Evolutionary conservation across 2,888 invertebrate species (phyloP).

Genomic region (Dolichopus griseipennis): DNA sequence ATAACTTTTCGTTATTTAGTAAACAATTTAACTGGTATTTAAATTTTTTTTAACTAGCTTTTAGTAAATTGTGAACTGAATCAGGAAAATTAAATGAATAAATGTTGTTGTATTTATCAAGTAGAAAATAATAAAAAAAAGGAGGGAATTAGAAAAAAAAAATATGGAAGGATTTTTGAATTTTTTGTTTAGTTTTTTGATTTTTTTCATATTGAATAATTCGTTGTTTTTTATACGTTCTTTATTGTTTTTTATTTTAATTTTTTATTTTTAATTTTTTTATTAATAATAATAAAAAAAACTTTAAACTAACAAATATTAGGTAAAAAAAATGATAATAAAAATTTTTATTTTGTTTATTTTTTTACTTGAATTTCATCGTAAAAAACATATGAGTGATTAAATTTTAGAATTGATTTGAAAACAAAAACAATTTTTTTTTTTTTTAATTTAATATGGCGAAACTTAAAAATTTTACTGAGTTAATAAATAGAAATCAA

Average conservation of each 20-base stretch:
- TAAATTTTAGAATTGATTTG: no score
- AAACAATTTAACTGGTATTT: no score
- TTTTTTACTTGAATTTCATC: neutral
- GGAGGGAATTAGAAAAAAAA: no score
- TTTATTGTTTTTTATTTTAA: constrained; percentile 10
- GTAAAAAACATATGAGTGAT: neutral
- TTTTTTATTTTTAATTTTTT: constrained; percentile 14
- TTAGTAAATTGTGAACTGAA: no score
- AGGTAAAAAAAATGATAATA: neutral
- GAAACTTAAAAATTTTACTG: neutral
- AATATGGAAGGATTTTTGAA: no score
- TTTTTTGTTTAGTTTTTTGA: no score
- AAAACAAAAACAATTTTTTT: neutral
- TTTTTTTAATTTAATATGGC: neutral
- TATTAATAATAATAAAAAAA: no score
- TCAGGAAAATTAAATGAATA: no score
- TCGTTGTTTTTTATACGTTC: constrained; percentile 10
- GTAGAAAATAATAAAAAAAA: no score
- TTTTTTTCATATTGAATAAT: neutral
- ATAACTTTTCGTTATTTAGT: no score
- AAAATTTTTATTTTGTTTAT: neutral
- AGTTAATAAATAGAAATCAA: neutral
- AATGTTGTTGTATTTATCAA: no score
- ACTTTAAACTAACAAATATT: neutral
- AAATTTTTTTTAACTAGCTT: no score